A percentile compares a stretch with the other conserved stretches of the same genome.
These are phyloP conservation scores for Schizopygopsis malacanthus DNA, from an alignment of 2,797 vertebrate genomes.

Conservation along the genomic window DNA sequence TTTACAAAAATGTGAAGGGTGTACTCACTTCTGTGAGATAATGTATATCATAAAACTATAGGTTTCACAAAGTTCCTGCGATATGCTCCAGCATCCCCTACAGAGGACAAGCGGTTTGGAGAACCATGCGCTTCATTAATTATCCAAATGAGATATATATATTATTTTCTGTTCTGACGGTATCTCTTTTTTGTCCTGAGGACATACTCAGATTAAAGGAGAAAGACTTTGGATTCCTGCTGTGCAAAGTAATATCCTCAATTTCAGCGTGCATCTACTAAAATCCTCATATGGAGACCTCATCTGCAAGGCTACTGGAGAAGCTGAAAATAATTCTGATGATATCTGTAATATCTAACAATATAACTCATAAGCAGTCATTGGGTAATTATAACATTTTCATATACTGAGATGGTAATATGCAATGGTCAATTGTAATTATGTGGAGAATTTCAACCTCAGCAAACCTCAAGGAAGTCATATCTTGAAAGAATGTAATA, in stretches of 20 bases:
- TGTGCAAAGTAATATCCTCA: conserved; percentile 45
- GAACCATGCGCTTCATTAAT: not conserved
- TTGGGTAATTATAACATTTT: conserved; percentile 4
- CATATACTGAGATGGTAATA: not conserved
- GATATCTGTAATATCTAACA: conserved; percentile 12
- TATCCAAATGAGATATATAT: conserved; percentile 7
- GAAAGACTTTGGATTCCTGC: conserved; percentile 19
- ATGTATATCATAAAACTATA: not conserved
- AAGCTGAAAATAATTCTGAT: conserved; percentile 8
- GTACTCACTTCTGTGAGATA: too few relatives aligned
- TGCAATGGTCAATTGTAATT: conserved; percentile 18
- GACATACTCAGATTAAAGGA: conserved; percentile 34
- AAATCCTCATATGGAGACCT: conserved; percentile 36
- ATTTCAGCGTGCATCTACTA: conserved; percentile 30
- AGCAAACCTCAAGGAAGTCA: not conserved
- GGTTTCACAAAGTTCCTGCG: not conserved
- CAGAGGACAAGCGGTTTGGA: not conserved
- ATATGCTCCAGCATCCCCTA: not conserved
- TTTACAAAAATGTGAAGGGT: too few relatives aligned
- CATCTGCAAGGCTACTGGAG: conserved; percentile 6
- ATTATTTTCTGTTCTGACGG: not conserved
- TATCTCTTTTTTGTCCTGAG: not conserved
- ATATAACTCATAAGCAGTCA: not conserved
- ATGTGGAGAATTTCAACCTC: conserved; percentile 21
- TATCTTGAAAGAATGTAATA: not conserved